These are phyloP conservation scores for Henicopernis longicauda DNA, from an alignment of 2,113 vertebrate genomes.

Conservation along the genomic window DNA sequence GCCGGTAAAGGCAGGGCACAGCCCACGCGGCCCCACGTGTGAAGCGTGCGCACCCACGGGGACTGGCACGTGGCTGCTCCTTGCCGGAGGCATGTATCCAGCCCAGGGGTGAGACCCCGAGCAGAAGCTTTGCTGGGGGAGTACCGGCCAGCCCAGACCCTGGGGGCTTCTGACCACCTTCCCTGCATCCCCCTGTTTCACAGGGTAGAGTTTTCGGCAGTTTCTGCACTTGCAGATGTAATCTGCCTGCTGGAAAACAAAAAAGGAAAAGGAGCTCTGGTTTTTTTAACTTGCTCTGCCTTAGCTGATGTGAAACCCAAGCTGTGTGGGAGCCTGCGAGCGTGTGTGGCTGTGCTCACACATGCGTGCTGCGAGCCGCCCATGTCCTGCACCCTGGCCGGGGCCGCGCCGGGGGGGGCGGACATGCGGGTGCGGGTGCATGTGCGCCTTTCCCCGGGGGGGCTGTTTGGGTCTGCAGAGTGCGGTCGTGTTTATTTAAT, in stretches of 20 bases:
- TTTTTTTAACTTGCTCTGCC: not conserved
- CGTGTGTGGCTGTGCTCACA: slow-evolving; percentile 38
- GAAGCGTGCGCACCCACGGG: not conserved
- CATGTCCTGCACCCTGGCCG: not conserved
- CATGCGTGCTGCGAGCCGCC: not conserved
- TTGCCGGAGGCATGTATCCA: not conserved
- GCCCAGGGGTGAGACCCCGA: not conserved
- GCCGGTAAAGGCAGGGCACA: not conserved
- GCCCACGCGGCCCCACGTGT: fast-evolving
- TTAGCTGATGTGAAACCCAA: slow-evolving; percentile 21
- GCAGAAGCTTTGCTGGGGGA: not conserved
- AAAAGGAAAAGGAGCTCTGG: not conserved
- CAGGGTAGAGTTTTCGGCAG: fast-evolving
- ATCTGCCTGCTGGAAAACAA: not conserved
- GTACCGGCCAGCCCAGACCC: not conserved
- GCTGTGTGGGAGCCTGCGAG: slow-evolving; percentile 38
- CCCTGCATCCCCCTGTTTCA: not conserved
- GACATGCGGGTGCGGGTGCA: not conserved
- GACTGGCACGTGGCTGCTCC: fast-evolving
- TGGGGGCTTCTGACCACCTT: not conserved
- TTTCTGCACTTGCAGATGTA: not conserved
- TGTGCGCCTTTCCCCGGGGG: not conserved
- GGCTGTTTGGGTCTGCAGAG: not conserved
- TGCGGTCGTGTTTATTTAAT: slow-evolving; percentile 58
- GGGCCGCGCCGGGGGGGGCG: not conserved